Base-by-base conservation (phyloP, 1,140 invertebrate genomes). In the Phocides pigmalion region DNA sequence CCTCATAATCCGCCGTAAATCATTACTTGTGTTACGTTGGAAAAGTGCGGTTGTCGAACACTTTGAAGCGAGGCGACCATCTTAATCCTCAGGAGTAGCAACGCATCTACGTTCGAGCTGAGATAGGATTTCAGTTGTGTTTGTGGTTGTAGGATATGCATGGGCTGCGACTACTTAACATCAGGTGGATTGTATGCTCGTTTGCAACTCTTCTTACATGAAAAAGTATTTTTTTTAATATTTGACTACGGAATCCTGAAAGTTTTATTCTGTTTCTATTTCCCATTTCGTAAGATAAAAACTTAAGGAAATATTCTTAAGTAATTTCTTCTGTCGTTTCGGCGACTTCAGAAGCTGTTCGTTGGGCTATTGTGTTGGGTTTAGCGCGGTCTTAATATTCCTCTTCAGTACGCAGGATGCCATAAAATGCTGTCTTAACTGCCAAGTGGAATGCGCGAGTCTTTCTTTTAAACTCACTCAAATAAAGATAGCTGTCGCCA, bases 251-350 rank as follows among this genome's bases (percentile, higher is more conserved):
- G 9, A 4, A 49, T 15, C 17, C 20, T 41, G 17, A 41, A 54
- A 58, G 14, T 37, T 16, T 22, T 16, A n/a, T 5, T 22, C 41
- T 58, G 39, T 58, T 70, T 75, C 62, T 72, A 58, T 58, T 58
- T 72, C 62, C 50, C 61, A 54, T 53, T 70, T 61, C 64, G 53
- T 63, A 54, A 76, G 64, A 75, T 72, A 68, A 68, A 64, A 72
- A 70, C 70, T 76, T 70, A 69, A 71, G 66, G 62, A 74, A 74
- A 69, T 70, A 73, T 74, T 66, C 74, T 74, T 74, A 76, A 76
- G 74, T 76, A 76, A 76, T 76, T 76, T 76, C 66, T 64, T 66
- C 63, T 71, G 74, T 74, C 74, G 68, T 76, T 71, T 67, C 63
- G 64, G 66, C 62, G 66, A 53, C 42, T 66, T 66, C 49, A 53